Evolutionary conservation across 2,113 vertebrate genomes (phyloP).

Genomic region (Tauraco erythrolophus): DNA sequence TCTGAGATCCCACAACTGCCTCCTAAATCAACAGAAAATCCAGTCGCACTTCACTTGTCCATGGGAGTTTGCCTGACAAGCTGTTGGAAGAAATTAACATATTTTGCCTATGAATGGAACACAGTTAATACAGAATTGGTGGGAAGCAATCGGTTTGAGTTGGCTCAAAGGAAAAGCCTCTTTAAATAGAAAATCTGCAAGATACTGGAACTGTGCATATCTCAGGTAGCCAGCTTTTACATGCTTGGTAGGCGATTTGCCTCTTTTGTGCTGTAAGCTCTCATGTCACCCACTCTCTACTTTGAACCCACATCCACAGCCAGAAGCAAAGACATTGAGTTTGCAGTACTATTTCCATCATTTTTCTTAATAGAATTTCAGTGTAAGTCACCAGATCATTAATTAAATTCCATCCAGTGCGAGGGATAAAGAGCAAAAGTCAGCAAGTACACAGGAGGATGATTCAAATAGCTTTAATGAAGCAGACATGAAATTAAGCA

Average conservation of each 20-base stretch:
- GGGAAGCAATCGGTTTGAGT: not conserved
- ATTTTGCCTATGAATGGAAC: not conserved
- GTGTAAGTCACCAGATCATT: not conserved
- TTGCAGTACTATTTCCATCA: not conserved
- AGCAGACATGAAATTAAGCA: not conserved
- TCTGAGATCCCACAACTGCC: not conserved
- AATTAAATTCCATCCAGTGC: not conserved
- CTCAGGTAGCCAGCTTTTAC: not conserved
- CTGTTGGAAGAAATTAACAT: not conserved
- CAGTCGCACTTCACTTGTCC: rapidly evolving
- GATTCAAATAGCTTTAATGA: not conserved
- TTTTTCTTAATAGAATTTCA: not conserved
- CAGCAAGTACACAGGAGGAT: not conserved
- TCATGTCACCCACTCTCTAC: not conserved
- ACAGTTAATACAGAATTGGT: not conserved
- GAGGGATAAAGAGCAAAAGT: not conserved
- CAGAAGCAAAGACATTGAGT: not conserved
- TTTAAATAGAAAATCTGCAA: not conserved
- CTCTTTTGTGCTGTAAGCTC: not conserved
- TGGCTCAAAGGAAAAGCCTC: not conserved
- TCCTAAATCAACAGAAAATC: not conserved
- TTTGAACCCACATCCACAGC: not conserved
- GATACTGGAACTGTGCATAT: not conserved
- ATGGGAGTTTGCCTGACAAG: not conserved
- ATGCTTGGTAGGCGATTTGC: not conserved